A percentile compares a stretch with the other conserved stretches of the same genome.
phyloP scores from a whole-genome alignment of 35 echinoderm and acorn worm genomes.

The Ptychodera flava region DNA sequence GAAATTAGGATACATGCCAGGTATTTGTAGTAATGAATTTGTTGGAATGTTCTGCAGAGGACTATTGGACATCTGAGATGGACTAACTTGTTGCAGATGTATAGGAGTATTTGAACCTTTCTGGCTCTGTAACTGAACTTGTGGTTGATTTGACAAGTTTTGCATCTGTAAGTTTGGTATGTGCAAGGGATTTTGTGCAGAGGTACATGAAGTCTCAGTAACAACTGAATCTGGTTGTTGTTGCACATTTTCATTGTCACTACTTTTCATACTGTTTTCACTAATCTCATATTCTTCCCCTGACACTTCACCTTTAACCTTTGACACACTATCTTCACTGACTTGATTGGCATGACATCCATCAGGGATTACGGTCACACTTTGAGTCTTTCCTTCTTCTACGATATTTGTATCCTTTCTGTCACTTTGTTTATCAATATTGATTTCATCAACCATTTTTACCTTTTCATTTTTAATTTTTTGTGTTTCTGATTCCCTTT shows the following conservation, averaged over 20 bases:
- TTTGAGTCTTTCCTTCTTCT: too few relatives aligned
- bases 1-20: conserved; percentile 27
- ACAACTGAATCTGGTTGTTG: background rate
- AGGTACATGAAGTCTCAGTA: background rate
- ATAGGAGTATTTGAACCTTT: background rate
- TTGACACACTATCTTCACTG: background rate
- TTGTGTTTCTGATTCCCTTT: background rate
- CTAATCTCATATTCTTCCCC: background rate
- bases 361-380: background rate
- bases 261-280: background rate
- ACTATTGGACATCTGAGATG: conserved; percentile 4
- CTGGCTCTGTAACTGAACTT: background rate
- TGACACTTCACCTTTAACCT: background rate
- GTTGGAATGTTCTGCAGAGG: conserved; percentile 2
- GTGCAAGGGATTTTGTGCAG: background rate
- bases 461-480: background rate
- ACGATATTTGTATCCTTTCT: background rate
- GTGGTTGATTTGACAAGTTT: background rate
- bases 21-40: background rate
- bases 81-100: conserved; percentile 11
- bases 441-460: background rate
- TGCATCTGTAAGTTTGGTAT: background rate
- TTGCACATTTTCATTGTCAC: background rate
- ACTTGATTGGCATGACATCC: background rate
- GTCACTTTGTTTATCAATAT: background rate